These are phyloP conservation scores for Apamea anceps DNA, from an alignment of 2,888 invertebrate genomes.

Conservation along the genomic window DNA sequence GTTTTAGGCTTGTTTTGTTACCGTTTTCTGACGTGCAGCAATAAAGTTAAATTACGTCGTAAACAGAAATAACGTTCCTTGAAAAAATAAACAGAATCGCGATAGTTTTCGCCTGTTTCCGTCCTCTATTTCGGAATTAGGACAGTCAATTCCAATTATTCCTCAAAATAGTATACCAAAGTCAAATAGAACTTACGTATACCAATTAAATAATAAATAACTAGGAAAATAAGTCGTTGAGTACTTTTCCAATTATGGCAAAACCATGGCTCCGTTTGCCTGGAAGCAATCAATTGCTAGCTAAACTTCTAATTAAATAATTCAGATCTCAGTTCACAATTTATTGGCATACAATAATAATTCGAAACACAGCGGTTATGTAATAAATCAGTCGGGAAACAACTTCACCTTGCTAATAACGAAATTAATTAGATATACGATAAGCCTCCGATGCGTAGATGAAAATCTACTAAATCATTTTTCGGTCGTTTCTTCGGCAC, in stretches of 20 bases:
- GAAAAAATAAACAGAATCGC: slow-evolving; percentile 40
- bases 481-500: slow-evolving; percentile 22
- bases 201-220: slow-evolving; percentile 12
- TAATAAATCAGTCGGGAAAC: slow-evolving; percentile 48
- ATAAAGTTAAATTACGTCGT: slow-evolving; percentile 46
- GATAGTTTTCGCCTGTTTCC: slow-evolving; percentile 43
- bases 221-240: slow-evolving; percentile 29
- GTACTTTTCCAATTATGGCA: slow-evolving; percentile 24
- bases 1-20: slow-evolving; percentile 32
- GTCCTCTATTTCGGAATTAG: slow-evolving; percentile 29
- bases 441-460: slow-evolving; percentile 48
- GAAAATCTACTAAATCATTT: slow-evolving; percentile 50
- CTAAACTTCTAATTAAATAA: slow-evolving; percentile 47
- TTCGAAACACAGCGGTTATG: slow-evolving; percentile 41
- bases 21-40: slow-evolving; percentile 25
- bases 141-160: slow-evolving; percentile 11
- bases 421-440: slow-evolving; percentile 54
- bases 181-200: slow-evolving; percentile 7
- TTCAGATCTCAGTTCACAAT: slow-evolving; percentile 38
- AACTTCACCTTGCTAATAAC: slow-evolving; percentile 40
- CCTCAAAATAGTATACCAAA: neutral
- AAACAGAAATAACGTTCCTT: slow-evolving; percentile 32
- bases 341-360: slow-evolving; percentile 41
- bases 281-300: slow-evolving; percentile 33
- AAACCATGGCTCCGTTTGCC: slow-evolving; percentile 14